Evolutionary conservation across 2,888 invertebrate species (phyloP), one percentile per base, ranked within the genome.

Genomic region (Archaeoteleia sp.): DNA sequence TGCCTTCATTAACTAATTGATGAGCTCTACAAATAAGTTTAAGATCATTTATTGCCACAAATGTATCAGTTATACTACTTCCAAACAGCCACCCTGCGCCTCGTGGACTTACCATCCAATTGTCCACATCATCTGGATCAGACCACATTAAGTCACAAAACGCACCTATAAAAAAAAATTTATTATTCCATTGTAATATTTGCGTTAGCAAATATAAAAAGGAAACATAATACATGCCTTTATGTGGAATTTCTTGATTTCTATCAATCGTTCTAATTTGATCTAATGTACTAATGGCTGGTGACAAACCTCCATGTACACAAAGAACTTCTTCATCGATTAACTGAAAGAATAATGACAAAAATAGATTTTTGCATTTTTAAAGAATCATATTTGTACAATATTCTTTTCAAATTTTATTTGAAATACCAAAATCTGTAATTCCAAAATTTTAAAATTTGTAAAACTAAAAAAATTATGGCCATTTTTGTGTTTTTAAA

Each of bases 131-230:
- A 81, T 98, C 98, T 23, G 99, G 99, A 87, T 99, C 99, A 2
- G 98, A 98, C 99, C 99, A 99, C 46, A 99, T 93, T 74, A 99
- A 89, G 90, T 98, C 99, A 90, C 98, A 98, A 86, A 98, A 96
- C 42, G 97, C 95, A 35, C 71, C 71, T 55, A 6, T 32, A 54
- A 40, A 29, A 23, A 39, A 29, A 12, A 1, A 12, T 39, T 35
- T n/a, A 25, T 7, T 6, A 32, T 34, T 30, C 0, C 6, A 13
- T 27, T 29, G 10, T 30, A 2, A 25, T 29, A 15, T n/a, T n/a
- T n/a, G n/a, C n/a, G n/a, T n/a, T n/a, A 6, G 20, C 13, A 1
- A 20, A 34, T 9, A 6, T 45, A 35, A 30, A 14, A 37, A 7
- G 13, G 23, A 23, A 0, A 1, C 2, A 14, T 10, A 34, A 27